A percentile compares a stretch with the other conserved stretches of the same genome.
phyloP scores from a whole-genome alignment of 2,888 invertebrate genomes.

The Xestia xanthographa region DNA sequence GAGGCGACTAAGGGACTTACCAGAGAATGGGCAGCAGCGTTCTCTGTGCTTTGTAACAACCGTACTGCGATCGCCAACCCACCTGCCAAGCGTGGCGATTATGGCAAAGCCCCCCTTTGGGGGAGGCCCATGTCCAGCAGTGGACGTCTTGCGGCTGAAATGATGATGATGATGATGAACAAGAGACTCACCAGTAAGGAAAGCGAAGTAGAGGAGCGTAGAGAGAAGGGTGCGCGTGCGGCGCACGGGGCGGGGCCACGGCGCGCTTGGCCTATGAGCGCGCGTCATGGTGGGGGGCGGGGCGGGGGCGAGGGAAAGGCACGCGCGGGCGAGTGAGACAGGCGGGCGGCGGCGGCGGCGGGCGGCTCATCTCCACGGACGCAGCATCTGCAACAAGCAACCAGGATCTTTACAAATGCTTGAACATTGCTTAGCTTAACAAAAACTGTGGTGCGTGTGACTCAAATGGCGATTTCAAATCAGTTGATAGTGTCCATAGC shows the following conservation, averaged over 20 bases:
- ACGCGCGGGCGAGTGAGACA: constrained; percentile 50
- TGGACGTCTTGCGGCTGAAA: too few species aligned
- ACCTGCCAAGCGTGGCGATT: too few species aligned
- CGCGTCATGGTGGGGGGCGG: constrained; percentile 57
- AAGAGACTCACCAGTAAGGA: constrained; percentile 72
- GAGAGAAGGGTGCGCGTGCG: constrained; percentile 65
- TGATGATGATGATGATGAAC: too few species aligned
- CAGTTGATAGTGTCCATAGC: neutral
- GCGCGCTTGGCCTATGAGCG: constrained; percentile 44
- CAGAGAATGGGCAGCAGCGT: too few species aligned
- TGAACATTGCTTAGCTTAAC: neutral
- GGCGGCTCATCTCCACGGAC: constrained; percentile 76
- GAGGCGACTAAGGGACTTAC: too few species aligned
- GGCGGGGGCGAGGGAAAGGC: constrained; percentile 58
- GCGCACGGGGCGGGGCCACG: constrained; percentile 60
- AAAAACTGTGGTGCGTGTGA: neutral
- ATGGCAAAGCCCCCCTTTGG: too few species aligned
- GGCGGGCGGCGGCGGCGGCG: constrained; percentile 60
- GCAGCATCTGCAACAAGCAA: constrained; percentile 72
- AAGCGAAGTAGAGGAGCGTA: constrained; percentile 71
- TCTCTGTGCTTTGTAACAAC: too few species aligned
- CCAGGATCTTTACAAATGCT: neutral
- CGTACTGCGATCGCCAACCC: too few species aligned
- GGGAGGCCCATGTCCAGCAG: too few species aligned
- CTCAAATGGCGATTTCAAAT: neutral